Base-by-base conservation (phyloP, 2,797 vertebrate genomes). In the Calcarius lapponicus region DNA sequence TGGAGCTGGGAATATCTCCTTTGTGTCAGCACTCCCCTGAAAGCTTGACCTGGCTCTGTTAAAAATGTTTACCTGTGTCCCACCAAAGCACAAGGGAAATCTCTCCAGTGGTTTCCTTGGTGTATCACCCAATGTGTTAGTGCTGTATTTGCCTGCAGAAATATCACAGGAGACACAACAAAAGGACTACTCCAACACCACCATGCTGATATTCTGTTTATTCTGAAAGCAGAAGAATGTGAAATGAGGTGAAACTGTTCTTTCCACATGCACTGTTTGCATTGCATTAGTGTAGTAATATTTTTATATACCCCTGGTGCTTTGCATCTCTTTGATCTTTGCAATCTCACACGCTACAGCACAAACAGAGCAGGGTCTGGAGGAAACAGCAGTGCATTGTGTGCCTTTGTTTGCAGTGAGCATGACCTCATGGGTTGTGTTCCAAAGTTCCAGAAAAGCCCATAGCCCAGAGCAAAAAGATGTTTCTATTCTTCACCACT, bases 21-120 rank as follows among this genome's bases (percentile, higher is more conserved):
- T 61, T 0, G 0, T n/a, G 40, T 38, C 45, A 56, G 29, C 2
- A 0, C 34, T 79, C 69, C 16, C n/a, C 17, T 7, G 5, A 38
- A n/a, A 64, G 18, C 43, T 79, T 66, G 64, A 32, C 10, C 5
- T 29, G 11, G 8, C 66, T 64, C 22, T 36, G 14, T 45, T 61
- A 61, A 72, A 88, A 34, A 6, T 53, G 14, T 61, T 82, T 29
- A 38, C n/a, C 26, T 22, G 17, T 13, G 31, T 19, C 31, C 65
- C 28, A 14, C 31, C 43, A 58, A 78, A 54, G 22, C 28, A 25
- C 15, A 11, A 32, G 19, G 13, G 28, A 38, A 73, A 80, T 20
- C 24, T 76, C 43, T 74, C 28, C 43, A 48, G 29, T 22, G 70
- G 14, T 11, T 36, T 60, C 48, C 57, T 32, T 21, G 28, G 9